Evolutionary conservation across 2,888 invertebrate species (phyloP), one percentile per base, ranked within the genome.

Genomic region (Lydus trimaculatus): DNA sequence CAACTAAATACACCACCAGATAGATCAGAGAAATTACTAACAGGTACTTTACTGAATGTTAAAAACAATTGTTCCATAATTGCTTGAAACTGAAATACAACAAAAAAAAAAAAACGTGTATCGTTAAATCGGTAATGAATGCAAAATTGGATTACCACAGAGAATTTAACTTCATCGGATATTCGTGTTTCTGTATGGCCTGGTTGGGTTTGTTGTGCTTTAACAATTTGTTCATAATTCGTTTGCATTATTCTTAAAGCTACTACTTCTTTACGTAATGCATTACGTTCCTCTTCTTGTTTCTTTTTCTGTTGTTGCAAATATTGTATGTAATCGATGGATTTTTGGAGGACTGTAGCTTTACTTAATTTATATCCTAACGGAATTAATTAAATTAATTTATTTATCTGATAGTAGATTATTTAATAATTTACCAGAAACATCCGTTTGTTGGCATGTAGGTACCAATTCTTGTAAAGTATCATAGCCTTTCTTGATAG

Each of bases 401-500:
- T 31, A 23, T 39, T 1, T 39, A 39, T n/a, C n/a, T 31, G 6
- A 58, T 58, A 33, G 58, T 58, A 33, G 58, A 36, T 52, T 20
- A 60, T 65, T 62, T 43, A 15, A 33, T 28, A 15, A 8, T 15
- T 63, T 79, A 81, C 84, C 95, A 23, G 94, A 94, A 31, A 95
- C 90, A 84, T 98, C 98, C 48, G 93, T 93, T 82, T 96, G 95
- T 83, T 96, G 96, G 81, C 98, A 98, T 64, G 94, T 96, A 0
- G 98, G 98, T 13, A 98, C 97, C 72, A 98, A 86, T 79, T 94
- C 94, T 85, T 97, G 97, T 20, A 98, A 87, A 2, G 94, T 94
- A 84, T 98, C 97, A 84, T 98, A 98, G 0, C 98, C 98, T 84
- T 96, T 97, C 85, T 98, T 98, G 72, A 98, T 98, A 1, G 98